Percentiles rank a stretch among this genome's conserved stretches.
phyloP scores from a whole-genome alignment of 1,140 invertebrate genomes.

The Macrotrachela quadricornifera region DNA sequence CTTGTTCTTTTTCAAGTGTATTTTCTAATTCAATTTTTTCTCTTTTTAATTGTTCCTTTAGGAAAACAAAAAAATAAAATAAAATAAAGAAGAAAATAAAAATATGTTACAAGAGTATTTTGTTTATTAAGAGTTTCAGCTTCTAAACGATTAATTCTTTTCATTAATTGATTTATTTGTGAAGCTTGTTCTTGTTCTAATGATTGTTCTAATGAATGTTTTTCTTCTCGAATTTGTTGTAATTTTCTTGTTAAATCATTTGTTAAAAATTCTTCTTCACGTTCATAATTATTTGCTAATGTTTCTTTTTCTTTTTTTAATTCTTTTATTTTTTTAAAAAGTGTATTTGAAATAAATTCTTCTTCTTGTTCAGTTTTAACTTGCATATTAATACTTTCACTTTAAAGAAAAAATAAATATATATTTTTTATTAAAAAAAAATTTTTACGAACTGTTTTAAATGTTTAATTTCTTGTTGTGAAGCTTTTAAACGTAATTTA shows the following conservation, averaged over 20 bases:
- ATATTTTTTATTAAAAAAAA: neutral
- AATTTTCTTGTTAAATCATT: conserved; percentile 89
- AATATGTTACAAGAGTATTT: conserved; percentile 36
- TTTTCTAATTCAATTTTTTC: conserved; percentile 95
- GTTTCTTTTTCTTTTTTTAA: conserved; percentile 96
- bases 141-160: conserved; percentile 90
- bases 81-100: too few species aligned
- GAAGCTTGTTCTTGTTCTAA: conserved; percentile 92
- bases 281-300: conserved; percentile 87
- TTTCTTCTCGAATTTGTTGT: conserved; percentile 63
- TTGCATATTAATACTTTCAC: neutral
- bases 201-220: conserved; percentile 75
- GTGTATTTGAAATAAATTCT: conserved; percentile 89
- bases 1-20: conserved; percentile 79
- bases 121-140: conserved; percentile 76
- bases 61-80: too few species aligned
- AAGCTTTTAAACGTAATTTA: conserved; percentile 71
- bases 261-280: conserved; percentile 95
- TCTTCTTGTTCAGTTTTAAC: conserved; percentile 47
- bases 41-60: conserved; percentile 45
- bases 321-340: conserved; percentile 90
- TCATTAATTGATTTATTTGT: conserved; percentile 85
- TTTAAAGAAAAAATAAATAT: too few species aligned
- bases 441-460: conserved; percentile 27
- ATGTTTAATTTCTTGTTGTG: conserved; percentile 80